A percentile compares a stretch with the other conserved stretches of the same genome.
Conservation (phyloP, 2,888 invertebrate species). For the Melipona bicolor region DNA sequence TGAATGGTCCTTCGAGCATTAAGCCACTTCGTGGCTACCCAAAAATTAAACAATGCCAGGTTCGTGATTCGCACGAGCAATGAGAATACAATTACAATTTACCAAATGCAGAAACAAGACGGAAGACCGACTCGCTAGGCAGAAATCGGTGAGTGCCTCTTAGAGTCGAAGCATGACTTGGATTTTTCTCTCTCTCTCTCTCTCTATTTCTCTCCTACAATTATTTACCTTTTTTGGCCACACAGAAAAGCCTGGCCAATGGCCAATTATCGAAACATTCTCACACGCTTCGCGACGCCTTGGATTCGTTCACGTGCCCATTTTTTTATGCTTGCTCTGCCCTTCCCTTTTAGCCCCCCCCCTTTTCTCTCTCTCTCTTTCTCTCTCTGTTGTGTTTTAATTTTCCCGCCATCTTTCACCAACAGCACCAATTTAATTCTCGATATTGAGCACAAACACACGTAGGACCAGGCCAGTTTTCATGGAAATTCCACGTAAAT, state of each 20-base stretch:
- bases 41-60: too few species aligned
- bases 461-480: background rate
- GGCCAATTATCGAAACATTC: background rate
- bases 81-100: background rate
- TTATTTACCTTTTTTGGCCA: background rate
- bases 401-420: background rate
- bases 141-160: constrained; percentile 55
- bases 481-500: too few species aligned
- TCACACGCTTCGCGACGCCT: constrained; percentile 33
- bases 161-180: constrained; percentile 65
- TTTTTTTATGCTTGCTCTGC: constrained; percentile 16
- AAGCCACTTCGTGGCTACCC: background rate
- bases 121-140: constrained; percentile 38
- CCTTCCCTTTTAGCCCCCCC: background rate
- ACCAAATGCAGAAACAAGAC: constrained; percentile 30
- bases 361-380: background rate
- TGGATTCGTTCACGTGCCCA: constrained; percentile 21
- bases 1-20: background rate
- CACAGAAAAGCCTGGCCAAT: too few species aligned
- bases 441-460: background rate
- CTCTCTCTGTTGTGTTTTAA: background rate
- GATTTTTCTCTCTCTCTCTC: constrained; percentile 7
- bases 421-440: background rate
- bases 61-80: background rate
- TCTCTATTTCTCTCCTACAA: constrained; percentile 9